These are phyloP conservation scores for Melanaphis sacchari DNA, from an alignment of 1,140 invertebrate species.

Conservation along the genomic window DNA sequence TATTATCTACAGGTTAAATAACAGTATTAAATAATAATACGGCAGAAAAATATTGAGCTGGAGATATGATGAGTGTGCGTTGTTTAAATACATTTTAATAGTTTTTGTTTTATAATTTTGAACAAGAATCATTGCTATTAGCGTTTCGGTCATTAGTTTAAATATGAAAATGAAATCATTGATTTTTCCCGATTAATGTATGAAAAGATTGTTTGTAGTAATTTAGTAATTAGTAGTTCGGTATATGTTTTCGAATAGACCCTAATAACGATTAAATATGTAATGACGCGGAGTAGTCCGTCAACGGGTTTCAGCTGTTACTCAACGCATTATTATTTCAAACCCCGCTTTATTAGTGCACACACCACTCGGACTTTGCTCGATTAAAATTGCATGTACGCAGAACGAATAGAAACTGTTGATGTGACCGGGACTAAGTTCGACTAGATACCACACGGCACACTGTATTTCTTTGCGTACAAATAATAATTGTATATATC, in stretches of 20 bases:
- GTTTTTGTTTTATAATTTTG: neutral
- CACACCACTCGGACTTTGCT: neutral
- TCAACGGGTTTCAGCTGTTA: neutral
- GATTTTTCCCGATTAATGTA: neutral
- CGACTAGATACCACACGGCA: neutral
- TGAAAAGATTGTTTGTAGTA: neutral
- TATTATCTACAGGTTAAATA: neutral
- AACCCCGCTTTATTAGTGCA: too few relatives aligned
- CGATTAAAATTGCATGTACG: neutral
- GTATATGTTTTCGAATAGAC: neutral
- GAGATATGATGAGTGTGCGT: neutral
- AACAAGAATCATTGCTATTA: neutral
- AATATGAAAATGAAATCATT: neutral
- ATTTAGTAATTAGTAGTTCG: neutral
- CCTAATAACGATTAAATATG: neutral
- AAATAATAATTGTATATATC: neutral
- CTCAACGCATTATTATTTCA: neutral
- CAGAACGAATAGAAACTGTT: neutral
- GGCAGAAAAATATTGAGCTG: neutral
- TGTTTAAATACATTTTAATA: neutral
- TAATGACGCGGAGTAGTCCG: neutral
- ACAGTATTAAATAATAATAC: neutral
- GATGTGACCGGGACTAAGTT: neutral
- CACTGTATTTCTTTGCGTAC: neutral
- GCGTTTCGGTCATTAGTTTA: neutral